These are phyloP conservation scores for Prenolepis imparis DNA, from an alignment of 2,888 invertebrate genomes.

Conservation along the genomic window DNA sequence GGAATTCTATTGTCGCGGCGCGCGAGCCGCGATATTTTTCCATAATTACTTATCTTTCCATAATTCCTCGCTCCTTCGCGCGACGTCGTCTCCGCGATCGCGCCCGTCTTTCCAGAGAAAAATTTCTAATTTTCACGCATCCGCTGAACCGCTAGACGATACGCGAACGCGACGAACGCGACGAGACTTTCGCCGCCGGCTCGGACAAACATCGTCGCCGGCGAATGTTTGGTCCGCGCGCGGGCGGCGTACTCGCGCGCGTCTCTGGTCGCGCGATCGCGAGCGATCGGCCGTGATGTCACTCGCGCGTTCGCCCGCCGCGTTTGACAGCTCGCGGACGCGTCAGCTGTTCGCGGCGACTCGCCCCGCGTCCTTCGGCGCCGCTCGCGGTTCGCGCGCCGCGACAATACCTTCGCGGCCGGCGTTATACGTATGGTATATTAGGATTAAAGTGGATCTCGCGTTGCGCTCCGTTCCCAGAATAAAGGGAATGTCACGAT, in stretches of 20 bases:
- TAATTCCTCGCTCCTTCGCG: not conserved
- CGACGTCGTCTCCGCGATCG: not conserved
- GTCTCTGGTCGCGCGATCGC: not conserved
- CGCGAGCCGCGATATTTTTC: constrained; percentile 68
- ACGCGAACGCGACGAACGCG: constrained; percentile 30
- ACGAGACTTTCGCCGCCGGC: constrained; percentile 69
- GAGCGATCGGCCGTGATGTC: constrained; percentile 55
- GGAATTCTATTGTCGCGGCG: constrained; percentile 69
- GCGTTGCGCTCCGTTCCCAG: constrained; percentile 78
- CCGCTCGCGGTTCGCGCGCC: constrained; percentile 30
- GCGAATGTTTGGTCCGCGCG: constrained; percentile 71
- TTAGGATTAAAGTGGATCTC: constrained; percentile 83
- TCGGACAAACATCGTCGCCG: constrained; percentile 75
- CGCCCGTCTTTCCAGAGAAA: constrained; percentile 71
- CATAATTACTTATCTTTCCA: constrained; percentile 59
- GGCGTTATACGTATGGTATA: constrained; percentile 77
- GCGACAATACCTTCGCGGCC: constrained; percentile 73
- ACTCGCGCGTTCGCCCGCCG: not conserved
- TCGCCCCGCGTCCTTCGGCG: not conserved
- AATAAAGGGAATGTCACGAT: constrained; percentile 83
- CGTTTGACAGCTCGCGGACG: not conserved
- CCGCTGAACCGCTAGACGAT: not conserved
- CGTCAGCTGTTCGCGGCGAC: not conserved
- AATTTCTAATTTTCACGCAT: constrained; percentile 68
- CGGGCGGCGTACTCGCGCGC: constrained; percentile 29